Base-by-base conservation (phyloP, 2,888 invertebrate species). In the Schizaphis graminum region DNA sequence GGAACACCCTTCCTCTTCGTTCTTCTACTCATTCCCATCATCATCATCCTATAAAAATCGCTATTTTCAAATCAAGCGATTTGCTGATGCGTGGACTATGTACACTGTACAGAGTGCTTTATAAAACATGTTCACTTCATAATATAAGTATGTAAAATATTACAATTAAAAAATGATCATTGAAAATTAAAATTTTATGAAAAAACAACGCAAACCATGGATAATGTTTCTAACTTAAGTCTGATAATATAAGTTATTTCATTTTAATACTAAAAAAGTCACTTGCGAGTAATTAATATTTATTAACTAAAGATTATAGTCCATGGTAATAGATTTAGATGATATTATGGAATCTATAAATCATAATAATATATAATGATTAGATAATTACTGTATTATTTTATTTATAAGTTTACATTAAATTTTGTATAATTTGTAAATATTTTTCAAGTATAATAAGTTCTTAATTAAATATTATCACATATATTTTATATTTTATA, bases 21-120 rank as follows among this genome's bases (percentile, higher is more conserved):
- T 77, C 26, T 21, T 35, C 21, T 21, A 35, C 21, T 77, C 35
- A 35, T 77, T 35, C 35, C 7, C 3, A 5, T 44, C 44, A 47
- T 35, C 21, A 77, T 77, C 35, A 3, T 13, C 47, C 47, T 24
- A 85, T 87, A 35, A 26, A 87, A 87, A 92, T 87, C 87, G 49
- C 47, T 92, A 16, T 93, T 84, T 28, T 93, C 77, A 13, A 89
- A 89, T 77, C 53, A 53, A 53, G 53, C 44, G 28, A 56, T 77
- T 93, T 89, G 21, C 53, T 44, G n/a, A 35, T 35, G 56, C 28
- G 41, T 56, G 44, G 35, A 49, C 56, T 41, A 41, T 85, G 56
- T 49, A 47, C 28, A 67, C 11, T 57, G 10, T 53, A 49, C 77
- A 77, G 77, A 35, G 21, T 77, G 77, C 2, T 77, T 77, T 35